A percentile compares a stretch with the other conserved stretches of the same genome.
Conservation (phyloP, 2,113 vertebrate genomes). For the Bostrychus sinensis region DNA sequence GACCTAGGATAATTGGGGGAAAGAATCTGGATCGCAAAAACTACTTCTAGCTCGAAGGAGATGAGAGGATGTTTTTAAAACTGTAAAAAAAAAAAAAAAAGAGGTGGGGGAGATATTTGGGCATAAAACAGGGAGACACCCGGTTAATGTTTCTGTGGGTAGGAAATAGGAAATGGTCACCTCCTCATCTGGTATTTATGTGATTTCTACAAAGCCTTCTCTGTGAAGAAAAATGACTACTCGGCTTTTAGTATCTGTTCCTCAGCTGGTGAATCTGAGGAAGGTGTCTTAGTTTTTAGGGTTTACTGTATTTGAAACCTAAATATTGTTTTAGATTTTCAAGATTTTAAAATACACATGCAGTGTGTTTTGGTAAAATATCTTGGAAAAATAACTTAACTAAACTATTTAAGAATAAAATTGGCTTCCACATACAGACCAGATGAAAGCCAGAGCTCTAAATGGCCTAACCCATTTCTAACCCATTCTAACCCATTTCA, state of each 20-base stretch:
- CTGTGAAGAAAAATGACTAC: slow-evolving; percentile 52
- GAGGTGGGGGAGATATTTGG: slow-evolving; percentile 33
- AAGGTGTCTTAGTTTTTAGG: neutral
- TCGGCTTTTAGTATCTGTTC: slow-evolving; percentile 35
- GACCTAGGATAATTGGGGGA: slow-evolving; percentile 75
- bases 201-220: slow-evolving; percentile 56
- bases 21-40: slow-evolving; percentile 41
- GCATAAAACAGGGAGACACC: slow-evolving; percentile 47
- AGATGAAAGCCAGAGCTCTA: too few species aligned
- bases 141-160: slow-evolving; percentile 55
- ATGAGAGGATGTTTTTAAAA: slow-evolving; percentile 65
- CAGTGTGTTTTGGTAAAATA: neutral
- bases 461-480: too few species aligned
- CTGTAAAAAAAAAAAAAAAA: slow-evolving; percentile 17
- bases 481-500: too few species aligned
- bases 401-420: too few species aligned
- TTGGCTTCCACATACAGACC: too few species aligned
- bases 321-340: neutral
- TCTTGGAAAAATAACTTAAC: too few species aligned
- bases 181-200: slow-evolving; percentile 15
- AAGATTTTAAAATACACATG: neutral
- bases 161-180: slow-evolving; percentile 58
- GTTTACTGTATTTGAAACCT: neutral
- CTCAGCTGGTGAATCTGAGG: too few species aligned
- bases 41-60: slow-evolving; percentile 24